phyloP scores from a whole-genome alignment of 2,797 vertebrate species.

The Ptychobarbus kaznakovi region DNA sequence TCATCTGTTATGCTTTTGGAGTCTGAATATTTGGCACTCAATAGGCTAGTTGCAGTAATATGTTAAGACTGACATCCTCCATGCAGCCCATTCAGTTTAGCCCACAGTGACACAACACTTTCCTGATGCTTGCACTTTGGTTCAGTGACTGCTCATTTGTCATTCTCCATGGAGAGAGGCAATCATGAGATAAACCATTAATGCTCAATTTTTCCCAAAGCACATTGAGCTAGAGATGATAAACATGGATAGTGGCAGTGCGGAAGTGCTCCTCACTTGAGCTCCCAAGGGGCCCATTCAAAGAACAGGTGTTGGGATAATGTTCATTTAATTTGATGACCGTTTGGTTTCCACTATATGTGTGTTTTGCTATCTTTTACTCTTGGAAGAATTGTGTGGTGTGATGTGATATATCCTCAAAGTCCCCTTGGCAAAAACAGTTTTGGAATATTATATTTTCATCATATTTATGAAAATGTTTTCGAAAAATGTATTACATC shows the following conservation, averaged over 20 bases:
- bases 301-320: conserved; percentile 42
- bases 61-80: conserved; percentile 37
- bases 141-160: conserved; percentile 32
- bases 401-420: neutral
- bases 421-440: too few species aligned
- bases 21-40: conserved; percentile 73
- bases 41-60: conserved; percentile 62
- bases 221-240: conserved; percentile 16
- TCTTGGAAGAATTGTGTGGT: neutral
- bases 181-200: conserved; percentile 25
- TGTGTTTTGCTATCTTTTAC: neutral
- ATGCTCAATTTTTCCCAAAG: neutral
- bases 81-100: conserved; percentile 56
- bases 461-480: neutral
- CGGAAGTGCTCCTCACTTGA: neutral
- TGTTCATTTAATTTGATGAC: neutral
- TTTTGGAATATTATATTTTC: neutral
- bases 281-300: conserved; percentile 8
- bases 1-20: conserved; percentile 73
- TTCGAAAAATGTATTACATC: neutral
- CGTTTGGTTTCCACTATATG: conserved; percentile 13
- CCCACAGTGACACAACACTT: conserved; percentile 58
- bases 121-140: conserved; percentile 41
- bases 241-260: conserved; percentile 14
- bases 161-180: conserved; percentile 9